Percentiles rank a stretch among this genome's conserved stretches.
These are phyloP conservation scores for Calypte anna DNA, from an alignment of 2,113 vertebrate species.

Conservation along the genomic window DNA sequence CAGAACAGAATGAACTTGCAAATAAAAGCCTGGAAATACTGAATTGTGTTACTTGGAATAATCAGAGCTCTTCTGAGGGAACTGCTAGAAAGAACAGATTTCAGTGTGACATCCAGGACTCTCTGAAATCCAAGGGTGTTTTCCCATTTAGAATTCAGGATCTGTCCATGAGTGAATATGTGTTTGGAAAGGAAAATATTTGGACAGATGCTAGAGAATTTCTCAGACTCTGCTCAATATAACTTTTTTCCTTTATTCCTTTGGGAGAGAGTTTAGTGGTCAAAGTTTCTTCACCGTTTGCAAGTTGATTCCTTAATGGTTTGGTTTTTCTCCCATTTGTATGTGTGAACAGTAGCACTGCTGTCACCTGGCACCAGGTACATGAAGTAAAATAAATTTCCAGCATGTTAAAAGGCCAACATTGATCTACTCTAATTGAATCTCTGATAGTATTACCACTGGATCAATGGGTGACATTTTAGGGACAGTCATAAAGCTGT, in stretches of 20 bases:
- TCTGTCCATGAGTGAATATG: not conserved
- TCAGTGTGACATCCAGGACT: not conserved
- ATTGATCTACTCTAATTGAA: conserved; percentile 25
- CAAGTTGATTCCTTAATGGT: not conserved
- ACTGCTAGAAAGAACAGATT: not conserved
- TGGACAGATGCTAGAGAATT: not conserved
- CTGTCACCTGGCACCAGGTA: not conserved
- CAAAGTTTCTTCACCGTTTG: not conserved
- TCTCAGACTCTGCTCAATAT: not conserved
- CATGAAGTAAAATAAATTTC: not conserved
- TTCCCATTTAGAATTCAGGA: not conserved
- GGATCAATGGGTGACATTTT: conserved; percentile 29
- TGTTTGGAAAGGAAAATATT: not conserved
- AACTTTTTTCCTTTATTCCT: not conserved
- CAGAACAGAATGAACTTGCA: not conserved
- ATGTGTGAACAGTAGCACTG: not conserved
- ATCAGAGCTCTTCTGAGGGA: not conserved
- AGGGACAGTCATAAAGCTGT: not conserved
- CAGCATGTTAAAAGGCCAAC: conserved; percentile 7
- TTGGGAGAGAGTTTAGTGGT: not conserved
- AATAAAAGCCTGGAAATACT: not conserved
- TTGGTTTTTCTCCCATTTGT: not conserved
- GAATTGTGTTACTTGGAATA: not conserved
- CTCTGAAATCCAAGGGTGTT: not conserved
- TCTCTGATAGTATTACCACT: not conserved